Evolutionary conservation across 2,888 invertebrate genomes (phyloP), one percentile per base, ranked within the genome.

Genomic region (Camptogramma bilineatum): DNA sequence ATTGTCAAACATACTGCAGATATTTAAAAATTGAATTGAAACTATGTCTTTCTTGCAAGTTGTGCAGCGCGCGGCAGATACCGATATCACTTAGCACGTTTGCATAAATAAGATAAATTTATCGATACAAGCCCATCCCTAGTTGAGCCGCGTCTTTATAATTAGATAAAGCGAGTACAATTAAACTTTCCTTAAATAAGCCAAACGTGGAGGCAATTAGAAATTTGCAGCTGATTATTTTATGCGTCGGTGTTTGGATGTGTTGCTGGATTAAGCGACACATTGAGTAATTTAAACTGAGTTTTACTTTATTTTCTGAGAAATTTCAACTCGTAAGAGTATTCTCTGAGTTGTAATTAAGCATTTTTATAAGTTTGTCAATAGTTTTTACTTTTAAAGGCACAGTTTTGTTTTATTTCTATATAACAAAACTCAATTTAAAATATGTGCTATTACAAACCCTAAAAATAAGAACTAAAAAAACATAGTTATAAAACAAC

Each of bases 101-200:
- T 62, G 44, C 54, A 61, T 61, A 61, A 61, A 51, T 54, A 19
- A 44, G 34, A 53, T 46, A 52, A 55, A 24, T 72, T 62, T 62
- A 72, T 75, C 70, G 71, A 70, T 59, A 67, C 0, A 18, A 34
- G 54, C 60, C 52, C 64, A 64, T 68, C 68, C 39, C 68, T 64
- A 70, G 83, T 81, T 83, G 81, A 87, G 85, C 82, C 75, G 79
- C 83, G 87, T 87, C 88, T 90, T 89, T 83, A 86, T 92, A 92
- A 93, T 93, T 92, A 87, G 89, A 92, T 93, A 87, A 88, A 88
- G 88, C 80, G 88, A 84, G 85, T 82, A 85, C 89, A 90, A 92
- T 91, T 89, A 91, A 92, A 92, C 88, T 90, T 88, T 83, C 86
- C 88, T 90, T 91, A 90, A 91, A 91, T 90, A 90, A 91, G 87